Percentiles rank a stretch among this genome's conserved stretches.
These are phyloP conservation scores for Sorex fumeus DNA, from an alignment of 2,113 vertebrate species.

Conservation along the genomic window DNA sequence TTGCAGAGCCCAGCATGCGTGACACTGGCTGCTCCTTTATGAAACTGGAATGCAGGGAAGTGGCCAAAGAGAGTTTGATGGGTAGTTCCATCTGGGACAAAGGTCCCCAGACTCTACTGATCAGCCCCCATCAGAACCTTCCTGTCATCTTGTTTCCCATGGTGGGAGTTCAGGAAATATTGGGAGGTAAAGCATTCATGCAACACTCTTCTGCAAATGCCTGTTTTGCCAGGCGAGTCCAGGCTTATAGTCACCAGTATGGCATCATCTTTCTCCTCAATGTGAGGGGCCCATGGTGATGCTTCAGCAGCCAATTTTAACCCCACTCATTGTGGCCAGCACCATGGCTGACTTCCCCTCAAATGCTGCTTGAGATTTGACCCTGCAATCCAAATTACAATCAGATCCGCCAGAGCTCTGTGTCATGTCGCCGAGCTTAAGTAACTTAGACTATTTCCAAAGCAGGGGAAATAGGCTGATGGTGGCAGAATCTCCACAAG, in stretches of 20 bases:
- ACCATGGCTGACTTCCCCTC: not conserved
- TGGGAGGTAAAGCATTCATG: not conserved
- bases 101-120: constrained; percentile 26
- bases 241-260: not conserved
- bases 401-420: not conserved
- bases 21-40: not conserved
- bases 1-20: not conserved
- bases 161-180: constrained; percentile 28
- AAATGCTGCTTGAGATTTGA: not conserved
- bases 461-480: not conserved
- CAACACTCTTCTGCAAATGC: not conserved
- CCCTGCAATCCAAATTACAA: not conserved
- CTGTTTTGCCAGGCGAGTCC: not conserved
- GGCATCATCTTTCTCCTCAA: too few species aligned
- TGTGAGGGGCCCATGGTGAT: too few species aligned
- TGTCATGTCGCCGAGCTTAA: not conserved
- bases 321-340: too few species aligned
- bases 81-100: too few species aligned
- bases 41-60: not conserved
- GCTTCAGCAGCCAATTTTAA: too few species aligned
- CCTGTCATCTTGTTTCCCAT: not conserved
- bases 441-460: not conserved
- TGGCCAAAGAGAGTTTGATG: not conserved
- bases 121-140: constrained; percentile 23
- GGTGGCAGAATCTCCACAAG: not conserved